Evolutionary conservation across 2,113 vertebrate genomes (phyloP).

Genomic region (Poecile atricapillus): DNA sequence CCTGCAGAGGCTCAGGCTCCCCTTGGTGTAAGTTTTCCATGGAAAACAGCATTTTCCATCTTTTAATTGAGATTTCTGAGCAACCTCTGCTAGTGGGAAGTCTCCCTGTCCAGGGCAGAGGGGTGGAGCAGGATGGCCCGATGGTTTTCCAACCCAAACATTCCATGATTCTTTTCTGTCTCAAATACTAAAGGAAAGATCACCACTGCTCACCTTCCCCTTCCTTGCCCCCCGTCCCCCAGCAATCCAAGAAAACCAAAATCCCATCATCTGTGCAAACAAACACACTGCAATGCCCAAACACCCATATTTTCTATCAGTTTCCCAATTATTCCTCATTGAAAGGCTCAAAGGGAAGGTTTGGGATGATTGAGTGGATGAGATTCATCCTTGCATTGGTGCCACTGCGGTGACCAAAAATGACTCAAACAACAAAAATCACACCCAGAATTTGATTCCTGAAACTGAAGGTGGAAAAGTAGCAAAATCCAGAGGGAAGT

Average conservation of each 20-base stretch:
- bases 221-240: background rate
- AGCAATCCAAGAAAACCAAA: background rate
- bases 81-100: background rate
- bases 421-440: background rate
- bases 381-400: accelerated
- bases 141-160: background rate
- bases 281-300: background rate
- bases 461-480: background rate
- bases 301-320: accelerated
- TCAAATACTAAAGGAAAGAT: background rate
- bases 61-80: background rate
- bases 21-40: accelerated
- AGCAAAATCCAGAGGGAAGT: background rate
- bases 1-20: background rate
- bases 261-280: accelerated
- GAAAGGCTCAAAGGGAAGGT: too few species aligned
- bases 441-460: background rate
- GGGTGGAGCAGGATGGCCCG: accelerated
- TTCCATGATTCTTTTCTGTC: background rate
- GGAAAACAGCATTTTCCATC: background rate
- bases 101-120: background rate
- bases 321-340: background rate
- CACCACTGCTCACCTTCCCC: background rate
- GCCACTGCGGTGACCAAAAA: accelerated
- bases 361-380: background rate